Evolutionary conservation across 2,888 invertebrate genomes (phyloP).

Genomic region (Idaea dimidiata): DNA sequence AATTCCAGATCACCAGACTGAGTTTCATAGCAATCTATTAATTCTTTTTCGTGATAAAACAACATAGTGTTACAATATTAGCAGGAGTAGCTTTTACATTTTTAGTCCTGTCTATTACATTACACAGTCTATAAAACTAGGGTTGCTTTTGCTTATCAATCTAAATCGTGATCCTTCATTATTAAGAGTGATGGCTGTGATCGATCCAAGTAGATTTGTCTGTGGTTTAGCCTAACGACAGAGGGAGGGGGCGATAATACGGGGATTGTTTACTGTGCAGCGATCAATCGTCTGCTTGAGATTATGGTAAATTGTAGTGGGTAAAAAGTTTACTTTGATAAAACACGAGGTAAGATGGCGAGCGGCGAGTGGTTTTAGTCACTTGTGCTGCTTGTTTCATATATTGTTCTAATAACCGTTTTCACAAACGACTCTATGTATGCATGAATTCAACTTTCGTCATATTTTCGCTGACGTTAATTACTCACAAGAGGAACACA

Average conservation of each 20-base stretch:
- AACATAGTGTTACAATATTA: neutral
- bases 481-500: too few relatives aligned
- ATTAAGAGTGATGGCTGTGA: constrained; percentile 74
- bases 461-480: too few relatives aligned
- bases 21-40: too few relatives aligned
- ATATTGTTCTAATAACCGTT: too few relatives aligned
- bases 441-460: too few relatives aligned
- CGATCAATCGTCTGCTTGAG: neutral
- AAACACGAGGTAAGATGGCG: neutral
- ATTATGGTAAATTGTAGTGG: neutral
- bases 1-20: too few relatives aligned
- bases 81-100: neutral
- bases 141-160: constrained; percentile 76
- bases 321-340: constrained; percentile 4
- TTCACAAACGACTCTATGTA: too few relatives aligned
- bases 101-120: constrained; percentile 16
- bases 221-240: constrained; percentile 63
- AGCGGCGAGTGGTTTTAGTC: too few relatives aligned
- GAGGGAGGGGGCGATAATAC: constrained; percentile 34
- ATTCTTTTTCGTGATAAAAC: too few relatives aligned
- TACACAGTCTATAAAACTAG: constrained; percentile 39
- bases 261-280: constrained; percentile 15
- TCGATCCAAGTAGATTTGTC: constrained; percentile 68
- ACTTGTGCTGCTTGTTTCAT: too few relatives aligned
- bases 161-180: constrained; percentile 77